A percentile compares a stretch with the other conserved stretches of the same genome.
Conservation (phyloP, 2,888 invertebrate genomes). For the Sabatieria punctata region DNA sequence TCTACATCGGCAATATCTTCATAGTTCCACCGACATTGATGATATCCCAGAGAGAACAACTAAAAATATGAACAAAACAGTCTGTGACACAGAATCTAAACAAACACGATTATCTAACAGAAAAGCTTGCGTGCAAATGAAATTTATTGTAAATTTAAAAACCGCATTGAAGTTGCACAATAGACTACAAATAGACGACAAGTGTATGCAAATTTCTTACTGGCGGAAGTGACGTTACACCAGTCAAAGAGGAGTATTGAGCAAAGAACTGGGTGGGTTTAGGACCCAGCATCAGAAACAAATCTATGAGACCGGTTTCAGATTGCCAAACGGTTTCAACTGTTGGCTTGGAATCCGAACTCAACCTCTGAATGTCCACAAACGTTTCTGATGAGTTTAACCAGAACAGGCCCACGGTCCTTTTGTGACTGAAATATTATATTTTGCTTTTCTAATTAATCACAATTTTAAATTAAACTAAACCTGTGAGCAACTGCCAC, state of each 20-base stretch:
- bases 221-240: constrained; percentile 72
- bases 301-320: constrained; percentile 85
- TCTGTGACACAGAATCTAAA: too few species aligned
- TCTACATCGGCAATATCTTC: constrained; percentile 86
- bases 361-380: constrained; percentile 61
- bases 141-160: too few species aligned
- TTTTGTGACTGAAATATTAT: too few species aligned
- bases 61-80: too few species aligned
- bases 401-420: constrained; percentile 81
- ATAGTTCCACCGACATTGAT: constrained; percentile 98
- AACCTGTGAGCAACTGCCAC: constrained; percentile 82
- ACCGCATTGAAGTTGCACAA: too few species aligned
- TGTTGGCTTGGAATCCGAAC: constrained; percentile 31
- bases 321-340: constrained; percentile 70
- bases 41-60: constrained; percentile 76
- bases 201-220: too few species aligned
- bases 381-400: constrained; percentile 96
- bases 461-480: too few species aligned
- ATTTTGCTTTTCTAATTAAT: too few species aligned
- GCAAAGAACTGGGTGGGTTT: constrained; percentile 62
- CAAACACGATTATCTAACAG: too few species aligned
- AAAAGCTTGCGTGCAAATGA: too few species aligned
- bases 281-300: constrained; percentile 78
- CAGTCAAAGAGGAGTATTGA: constrained; percentile 74
- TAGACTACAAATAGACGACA: too few species aligned